phyloP scores from a whole-genome alignment of 2,797 vertebrate species.

The Bradypus variegatus region DNA sequence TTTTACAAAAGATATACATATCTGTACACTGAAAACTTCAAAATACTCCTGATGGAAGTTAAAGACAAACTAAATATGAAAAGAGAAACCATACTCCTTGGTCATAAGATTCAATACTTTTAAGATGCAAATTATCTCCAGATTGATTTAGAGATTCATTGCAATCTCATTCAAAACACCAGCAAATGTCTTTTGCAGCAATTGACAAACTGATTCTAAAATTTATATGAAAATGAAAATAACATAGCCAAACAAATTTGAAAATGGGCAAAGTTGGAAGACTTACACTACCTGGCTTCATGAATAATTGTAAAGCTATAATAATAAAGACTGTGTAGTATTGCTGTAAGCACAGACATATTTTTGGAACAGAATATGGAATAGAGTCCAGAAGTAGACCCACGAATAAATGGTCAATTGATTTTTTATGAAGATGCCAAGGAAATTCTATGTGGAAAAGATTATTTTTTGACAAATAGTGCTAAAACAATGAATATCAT shows the following conservation, averaged over 20 bases:
- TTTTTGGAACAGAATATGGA: not conserved
- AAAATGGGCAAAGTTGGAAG: too few relatives aligned
- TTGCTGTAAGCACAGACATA: not conserved
- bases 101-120: not conserved
- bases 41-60: not conserved
- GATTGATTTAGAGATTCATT: not conserved
- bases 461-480: not conserved
- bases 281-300: not conserved
- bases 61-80: not conserved
- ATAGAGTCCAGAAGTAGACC: not conserved
- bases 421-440: not conserved
- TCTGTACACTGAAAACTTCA: not conserved
- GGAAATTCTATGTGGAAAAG: not conserved
- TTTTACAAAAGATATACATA: not conserved
- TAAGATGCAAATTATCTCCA: not conserved
- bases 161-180: not conserved
- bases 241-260: not conserved
- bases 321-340: not conserved
- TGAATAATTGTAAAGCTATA: not conserved
- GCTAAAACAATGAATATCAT: not conserved
- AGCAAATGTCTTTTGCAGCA: not conserved
- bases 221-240: conserved; percentile 30
- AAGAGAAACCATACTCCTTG: not conserved
- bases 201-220: conserved; percentile 19
- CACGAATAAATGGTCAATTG: too few relatives aligned